phyloP scores from a whole-genome alignment of 1,140 invertebrate species.

The Amyelois transitella region DNA sequence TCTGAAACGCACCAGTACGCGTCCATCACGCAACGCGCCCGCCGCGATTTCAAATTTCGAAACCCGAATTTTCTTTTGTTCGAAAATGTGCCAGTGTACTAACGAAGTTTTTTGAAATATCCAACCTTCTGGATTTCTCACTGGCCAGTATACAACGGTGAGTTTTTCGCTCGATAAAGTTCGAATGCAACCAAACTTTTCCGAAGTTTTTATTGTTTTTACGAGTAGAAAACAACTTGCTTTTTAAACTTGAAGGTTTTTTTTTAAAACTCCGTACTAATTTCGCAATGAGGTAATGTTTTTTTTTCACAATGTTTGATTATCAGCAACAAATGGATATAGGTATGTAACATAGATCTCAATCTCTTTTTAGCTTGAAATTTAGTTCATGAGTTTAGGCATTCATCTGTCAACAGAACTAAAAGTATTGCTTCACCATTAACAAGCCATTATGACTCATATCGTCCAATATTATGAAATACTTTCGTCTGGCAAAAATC shows the following conservation, averaged over 20 bases:
- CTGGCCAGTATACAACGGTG: not conserved
- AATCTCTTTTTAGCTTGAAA: not conserved
- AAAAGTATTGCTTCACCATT: not conserved
- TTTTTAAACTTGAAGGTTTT: no score
- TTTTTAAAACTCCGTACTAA: no score
- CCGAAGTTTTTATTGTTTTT: not conserved
- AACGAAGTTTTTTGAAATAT: not conserved
- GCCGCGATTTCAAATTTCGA: slow-evolving; percentile 31
- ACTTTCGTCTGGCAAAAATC: not conserved
- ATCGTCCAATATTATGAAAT: not conserved
- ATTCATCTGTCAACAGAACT: not conserved
- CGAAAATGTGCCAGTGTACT: slow-evolving; percentile 25
- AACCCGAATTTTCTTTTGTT: slow-evolving; percentile 17
- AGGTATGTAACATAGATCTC: not conserved
- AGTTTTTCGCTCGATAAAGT: not conserved
- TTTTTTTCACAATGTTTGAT: no score
- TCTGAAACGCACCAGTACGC: slow-evolving; percentile 31
- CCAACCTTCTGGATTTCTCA: slow-evolving; percentile 1
- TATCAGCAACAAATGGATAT: not conserved
- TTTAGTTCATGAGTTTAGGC: not conserved
- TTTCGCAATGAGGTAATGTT: no score
- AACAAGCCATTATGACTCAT: not conserved
- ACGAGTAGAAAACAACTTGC: not conserved
- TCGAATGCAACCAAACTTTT: not conserved
- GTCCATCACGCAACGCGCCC: slow-evolving; percentile 29